Evolutionary conservation across 2,797 vertebrate genomes (phyloP).

Genomic region (Gallinago nigripennis): DNA sequence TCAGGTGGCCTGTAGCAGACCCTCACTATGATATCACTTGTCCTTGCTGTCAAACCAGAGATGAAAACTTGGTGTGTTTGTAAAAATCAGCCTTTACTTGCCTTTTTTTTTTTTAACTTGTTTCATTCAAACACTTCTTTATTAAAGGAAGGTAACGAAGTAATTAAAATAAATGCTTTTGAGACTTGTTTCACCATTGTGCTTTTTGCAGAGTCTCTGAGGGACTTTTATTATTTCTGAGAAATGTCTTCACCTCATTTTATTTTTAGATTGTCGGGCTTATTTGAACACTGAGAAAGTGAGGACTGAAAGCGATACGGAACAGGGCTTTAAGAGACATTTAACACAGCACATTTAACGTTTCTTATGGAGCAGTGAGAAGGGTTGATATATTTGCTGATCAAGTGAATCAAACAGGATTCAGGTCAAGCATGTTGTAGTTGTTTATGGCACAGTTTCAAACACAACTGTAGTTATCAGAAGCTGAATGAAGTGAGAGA

Average conservation of each 20-base stretch:
- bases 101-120: slow-evolving; percentile 7
- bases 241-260: not conserved
- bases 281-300: not conserved
- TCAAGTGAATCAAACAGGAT: not conserved
- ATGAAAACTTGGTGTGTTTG: not conserved
- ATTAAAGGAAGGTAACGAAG: not conserved
- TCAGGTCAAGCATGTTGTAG: not conserved
- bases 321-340: not conserved
- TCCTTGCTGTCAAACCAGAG: not conserved
- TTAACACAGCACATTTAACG: not conserved
- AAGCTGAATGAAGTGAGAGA: not conserved
- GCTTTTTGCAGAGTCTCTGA: not conserved
- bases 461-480: not conserved
- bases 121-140: not conserved
- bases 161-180: slow-evolving; percentile 33
- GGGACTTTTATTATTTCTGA: not conserved
- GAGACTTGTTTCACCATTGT: not conserved
- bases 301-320: not conserved
- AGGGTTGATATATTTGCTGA: not conserved
- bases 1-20: not conserved
- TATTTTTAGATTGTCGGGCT: not conserved
- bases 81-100: not conserved
- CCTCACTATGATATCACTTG: not conserved
- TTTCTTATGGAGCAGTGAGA: not conserved
- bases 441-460: not conserved